phyloP scores from a whole-genome alignment of 1,140 invertebrate genomes.

The Brachionus paranguensis region DNA sequence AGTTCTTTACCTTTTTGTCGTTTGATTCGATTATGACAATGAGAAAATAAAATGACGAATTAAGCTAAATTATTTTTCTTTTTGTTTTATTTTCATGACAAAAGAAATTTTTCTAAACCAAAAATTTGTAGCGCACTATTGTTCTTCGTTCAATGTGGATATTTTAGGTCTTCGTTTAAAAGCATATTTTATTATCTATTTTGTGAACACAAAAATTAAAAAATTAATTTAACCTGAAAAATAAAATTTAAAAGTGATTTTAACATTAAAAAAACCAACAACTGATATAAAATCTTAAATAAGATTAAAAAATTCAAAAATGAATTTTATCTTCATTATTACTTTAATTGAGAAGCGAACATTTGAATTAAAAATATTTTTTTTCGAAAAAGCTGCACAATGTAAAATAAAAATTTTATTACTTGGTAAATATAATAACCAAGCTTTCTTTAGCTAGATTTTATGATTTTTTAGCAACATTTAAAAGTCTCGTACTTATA shows the following conservation, averaged over 20 bases:
- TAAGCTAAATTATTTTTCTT: not conserved
- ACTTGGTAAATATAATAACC: no score
- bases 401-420: no score
- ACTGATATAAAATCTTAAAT: not conserved
- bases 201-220: not conserved
- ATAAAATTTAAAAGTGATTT: not conserved
- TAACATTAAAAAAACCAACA: not conserved
- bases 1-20: not conserved
- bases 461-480: not conserved
- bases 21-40: not conserved
- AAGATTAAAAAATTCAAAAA: not conserved
- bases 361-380: no score
- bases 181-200: not conserved
- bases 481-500: not conserved
- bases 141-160: not conserved
- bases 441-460: no score
- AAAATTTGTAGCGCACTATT: not conserved
- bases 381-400: no score
- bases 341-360: no score
- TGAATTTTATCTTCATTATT: no score
- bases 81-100: constrained; percentile 30
- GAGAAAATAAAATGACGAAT: not conserved
- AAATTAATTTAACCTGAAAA: not conserved
- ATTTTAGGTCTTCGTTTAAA: not conserved
- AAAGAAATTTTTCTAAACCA: not conserved